Conservation (phyloP, 2,797 vertebrate species). For the Thripadectes ignobilis region DNA sequence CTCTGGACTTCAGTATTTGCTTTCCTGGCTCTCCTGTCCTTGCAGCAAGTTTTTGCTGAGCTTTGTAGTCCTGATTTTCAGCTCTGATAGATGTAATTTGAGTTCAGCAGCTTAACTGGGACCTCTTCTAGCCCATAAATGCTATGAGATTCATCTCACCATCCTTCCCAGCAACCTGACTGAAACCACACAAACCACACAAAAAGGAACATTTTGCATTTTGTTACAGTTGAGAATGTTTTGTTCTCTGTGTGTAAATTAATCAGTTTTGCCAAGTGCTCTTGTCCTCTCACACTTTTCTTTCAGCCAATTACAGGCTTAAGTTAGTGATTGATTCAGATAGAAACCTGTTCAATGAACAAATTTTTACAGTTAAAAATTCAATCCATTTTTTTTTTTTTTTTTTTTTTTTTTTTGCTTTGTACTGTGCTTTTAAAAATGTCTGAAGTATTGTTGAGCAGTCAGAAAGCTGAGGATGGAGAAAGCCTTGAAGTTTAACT, state of each 20-base stretch:
- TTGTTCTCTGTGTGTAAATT: not conserved
- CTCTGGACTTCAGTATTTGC: not conserved
- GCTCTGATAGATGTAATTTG: not conserved
- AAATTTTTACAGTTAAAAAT: not conserved
- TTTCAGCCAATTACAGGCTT: not conserved
- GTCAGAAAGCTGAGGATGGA: not conserved
- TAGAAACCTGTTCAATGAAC: not conserved
- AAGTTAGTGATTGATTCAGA: not conserved
- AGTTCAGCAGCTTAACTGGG: not conserved
- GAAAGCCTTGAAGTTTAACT: not conserved
- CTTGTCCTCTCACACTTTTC: not conserved
- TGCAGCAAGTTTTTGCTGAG: not conserved
- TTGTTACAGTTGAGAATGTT: not conserved
- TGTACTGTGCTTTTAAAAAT: not conserved
- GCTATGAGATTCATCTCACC: not conserved
- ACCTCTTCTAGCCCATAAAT: not conserved
- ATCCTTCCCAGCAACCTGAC: not conserved
- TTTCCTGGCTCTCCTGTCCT: not conserved
- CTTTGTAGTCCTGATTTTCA: not conserved
- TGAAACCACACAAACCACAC: not conserved
- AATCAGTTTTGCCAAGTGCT: not conserved
- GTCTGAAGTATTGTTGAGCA: not conserved
- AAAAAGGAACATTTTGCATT: fast-evolving
- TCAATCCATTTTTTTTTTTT: not conserved
- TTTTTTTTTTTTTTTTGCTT: not conserved